Percentiles rank a stretch among this genome's conserved stretches.
Conservation (phyloP, 2,113 vertebrate genomes). For the rabbit (Oryctolagus cuniculus) region mOryCun1.1 NC_091432.1:37786501-37787000, state of each 20-base stretch:
- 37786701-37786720: background rate
- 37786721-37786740: background rate
- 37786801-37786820: background rate
- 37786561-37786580: background rate
- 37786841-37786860: background rate
- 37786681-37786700: background rate
- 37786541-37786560: conserved; percentile 5
- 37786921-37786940: background rate
- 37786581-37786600: background rate
- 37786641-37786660: background rate
- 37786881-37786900: background rate
- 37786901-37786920: background rate
- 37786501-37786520: background rate
- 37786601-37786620: background rate
- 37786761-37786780: background rate
- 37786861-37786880: background rate
- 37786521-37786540: background rate
- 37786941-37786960: background rate
- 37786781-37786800: background rate
- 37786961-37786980: background rate
- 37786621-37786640: background rate
- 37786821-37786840: background rate
- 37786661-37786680: background rate
- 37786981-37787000: background rate
- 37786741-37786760: background rate